Evolutionary conservation across 2,888 invertebrate genomes (phyloP).

Genomic region (Mythimna pallens): DNA sequence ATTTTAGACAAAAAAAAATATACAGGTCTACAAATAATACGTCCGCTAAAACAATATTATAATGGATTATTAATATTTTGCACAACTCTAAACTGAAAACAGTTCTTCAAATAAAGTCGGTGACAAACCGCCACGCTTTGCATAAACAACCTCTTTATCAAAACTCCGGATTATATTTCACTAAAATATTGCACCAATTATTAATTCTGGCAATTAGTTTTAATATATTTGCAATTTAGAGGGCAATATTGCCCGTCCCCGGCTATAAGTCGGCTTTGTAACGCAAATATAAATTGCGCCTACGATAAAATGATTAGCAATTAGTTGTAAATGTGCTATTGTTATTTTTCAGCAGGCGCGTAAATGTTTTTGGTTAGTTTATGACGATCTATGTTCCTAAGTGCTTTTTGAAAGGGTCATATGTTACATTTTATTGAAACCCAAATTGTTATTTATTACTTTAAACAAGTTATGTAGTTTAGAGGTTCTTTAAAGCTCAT

Average conservation of each 20-base stretch:
- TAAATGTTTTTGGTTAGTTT: slow-evolving; percentile 15
- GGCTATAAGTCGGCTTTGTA: slow-evolving; percentile 49
- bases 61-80: not conserved
- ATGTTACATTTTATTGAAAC: not conserved
- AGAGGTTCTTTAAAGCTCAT: too few relatives aligned
- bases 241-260: slow-evolving; percentile 54
- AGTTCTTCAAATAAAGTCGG: slow-evolving; percentile 52
- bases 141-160: slow-evolving; percentile 67
- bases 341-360: slow-evolving; percentile 36
- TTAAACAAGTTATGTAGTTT: too few relatives aligned
- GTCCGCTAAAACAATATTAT: too few relatives aligned
- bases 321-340: slow-evolving; percentile 54
- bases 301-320: slow-evolving; percentile 66
- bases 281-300: slow-evolving; percentile 61
- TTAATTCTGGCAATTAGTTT: slow-evolving; percentile 72
- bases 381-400: slow-evolving; percentile 2
- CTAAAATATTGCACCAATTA: slow-evolving; percentile 65
- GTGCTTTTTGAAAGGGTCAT: not conserved
- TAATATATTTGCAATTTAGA: slow-evolving; percentile 72
- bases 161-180: slow-evolving; percentile 65
- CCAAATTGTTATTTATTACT: not conserved
- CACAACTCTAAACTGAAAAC: slow-evolving; percentile 45
- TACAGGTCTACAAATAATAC: too few relatives aligned
- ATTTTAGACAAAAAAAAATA: too few relatives aligned
- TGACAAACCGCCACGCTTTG: slow-evolving; percentile 34